These are phyloP conservation scores for Chaitophorus viminalis DNA, from an alignment of 2,888 invertebrate species.

Conservation along the genomic window DNA sequence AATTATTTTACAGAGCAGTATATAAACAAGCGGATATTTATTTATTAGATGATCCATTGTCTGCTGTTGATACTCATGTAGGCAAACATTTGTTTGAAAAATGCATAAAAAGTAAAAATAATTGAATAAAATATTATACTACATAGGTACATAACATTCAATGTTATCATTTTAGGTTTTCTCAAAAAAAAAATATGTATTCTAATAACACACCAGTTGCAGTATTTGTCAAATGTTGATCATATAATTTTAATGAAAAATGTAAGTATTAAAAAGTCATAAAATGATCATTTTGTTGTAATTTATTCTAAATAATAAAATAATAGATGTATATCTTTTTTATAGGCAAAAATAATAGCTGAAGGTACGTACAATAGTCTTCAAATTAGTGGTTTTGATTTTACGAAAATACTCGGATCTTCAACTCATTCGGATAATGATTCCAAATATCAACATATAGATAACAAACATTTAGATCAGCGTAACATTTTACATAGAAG, in stretches of 20 bases:
- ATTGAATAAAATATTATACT: conserved; percentile 64
- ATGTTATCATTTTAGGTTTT: conserved; percentile 66
- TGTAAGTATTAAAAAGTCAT: conserved; percentile 64
- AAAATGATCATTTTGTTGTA: not conserved
- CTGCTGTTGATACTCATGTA: conserved; percentile 71
- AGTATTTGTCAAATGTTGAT: conserved; percentile 78
- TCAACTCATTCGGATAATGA: conserved; percentile 66
- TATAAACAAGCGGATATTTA: conserved; percentile 71
- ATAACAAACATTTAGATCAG: conserved; percentile 68
- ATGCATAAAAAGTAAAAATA: conserved; percentile 67
- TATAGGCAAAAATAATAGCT: conserved; percentile 69
- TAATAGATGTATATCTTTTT: not conserved
- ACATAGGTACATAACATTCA: not conserved
- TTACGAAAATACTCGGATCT: conserved; percentile 75
- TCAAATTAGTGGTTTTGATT: conserved; percentile 79
- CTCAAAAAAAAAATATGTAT: conserved; percentile 77
- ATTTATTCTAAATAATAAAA: not conserved
- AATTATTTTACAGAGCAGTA: conserved; percentile 68
- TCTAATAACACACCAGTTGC: conserved; percentile 85
- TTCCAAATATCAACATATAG: not conserved
- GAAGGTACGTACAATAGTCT: conserved; percentile 77
- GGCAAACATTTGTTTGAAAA: conserved; percentile 71
- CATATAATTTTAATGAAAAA: conserved; percentile 70
- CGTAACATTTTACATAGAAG: conserved; percentile 65
- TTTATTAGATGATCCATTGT: conserved; percentile 71